Evolutionary conservation across 2,113 vertebrate species (phyloP), one percentile per base, ranked within the genome.

Genomic region (Aspiorhynchus laticeps): DNA sequence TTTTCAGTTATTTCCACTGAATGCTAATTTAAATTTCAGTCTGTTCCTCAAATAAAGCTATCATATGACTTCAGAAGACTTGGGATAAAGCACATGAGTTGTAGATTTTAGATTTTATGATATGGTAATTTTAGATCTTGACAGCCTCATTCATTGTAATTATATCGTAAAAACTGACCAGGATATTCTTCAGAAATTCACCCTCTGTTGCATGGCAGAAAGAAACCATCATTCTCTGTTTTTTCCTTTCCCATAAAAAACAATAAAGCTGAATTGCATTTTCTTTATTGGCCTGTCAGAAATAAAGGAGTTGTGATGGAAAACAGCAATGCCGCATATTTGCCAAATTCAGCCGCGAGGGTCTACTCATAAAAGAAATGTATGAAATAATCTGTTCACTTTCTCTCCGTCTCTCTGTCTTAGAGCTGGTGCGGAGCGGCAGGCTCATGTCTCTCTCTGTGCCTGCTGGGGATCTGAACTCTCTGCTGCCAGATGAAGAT

Each of bases 351-450:
- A 41, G 53, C 53, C 19, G 2, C 15, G 10, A 41, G 33, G 24
- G 12, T 59, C 33, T 12, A 74, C 5, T 75, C 38, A 43, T 74
- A n/a, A 74, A 11, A 14, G 1, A 75, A 41, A 46, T 75, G 2
- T 75, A n/a, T 75, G 12, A 75, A 46, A 43, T 46, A 46, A 77
- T 24, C 38, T 15, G 43, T 51, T 51, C 14, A 36, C 19, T 1
- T 71, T 73, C 19, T 38, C 5, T 71, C 17, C 14, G 15, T 78
- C 43, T 84, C 75, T 26, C 83, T 85, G 1, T 61, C 14, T 38
- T 88, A 96, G 95, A 96, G 87, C 91, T 96, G 85, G 91, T 95
- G 87, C 92, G 92, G 73, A 95, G 95, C 1, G 93, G 95, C 10
- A 92, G 95, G 3, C 85, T 96, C 91, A 87, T 95, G 74, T 93